phyloP scores from a whole-genome alignment of 1,140 invertebrate species.

The Ooceraea biroi region DNA sequence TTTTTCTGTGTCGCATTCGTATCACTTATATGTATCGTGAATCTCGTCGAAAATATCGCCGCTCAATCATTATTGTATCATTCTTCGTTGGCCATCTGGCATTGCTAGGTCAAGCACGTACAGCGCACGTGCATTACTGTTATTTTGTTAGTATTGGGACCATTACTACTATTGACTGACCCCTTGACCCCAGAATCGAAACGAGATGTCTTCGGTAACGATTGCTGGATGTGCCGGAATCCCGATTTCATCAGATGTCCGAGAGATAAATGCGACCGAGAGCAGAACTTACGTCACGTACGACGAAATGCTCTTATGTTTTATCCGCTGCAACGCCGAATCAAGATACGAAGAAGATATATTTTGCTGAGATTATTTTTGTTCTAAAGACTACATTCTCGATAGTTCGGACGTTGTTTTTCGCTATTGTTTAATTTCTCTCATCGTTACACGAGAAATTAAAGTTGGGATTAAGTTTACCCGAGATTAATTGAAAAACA shows the following conservation, averaged over 20 bases:
- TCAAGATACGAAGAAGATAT: too few relatives aligned
- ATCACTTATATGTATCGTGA: background rate
- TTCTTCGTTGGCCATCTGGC: background rate
- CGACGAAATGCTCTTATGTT: background rate
- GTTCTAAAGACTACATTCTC: too few relatives aligned
- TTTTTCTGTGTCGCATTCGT: background rate
- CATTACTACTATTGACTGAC: slow-evolving; percentile 35
- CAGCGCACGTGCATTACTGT: slow-evolving; percentile 23
- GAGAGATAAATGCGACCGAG: slow-evolving; percentile 2
- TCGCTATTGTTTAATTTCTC: background rate
- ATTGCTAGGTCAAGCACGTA: slow-evolving; percentile 18
- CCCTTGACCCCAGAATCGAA: background rate
- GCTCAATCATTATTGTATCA: background rate
- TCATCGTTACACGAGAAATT: background rate
- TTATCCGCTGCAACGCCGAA: background rate
- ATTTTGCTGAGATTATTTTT: slow-evolving; percentile 1
- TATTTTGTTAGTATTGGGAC: slow-evolving; percentile 26
- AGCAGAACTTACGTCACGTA: background rate
- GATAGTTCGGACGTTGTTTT: background rate
- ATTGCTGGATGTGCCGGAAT: background rate
- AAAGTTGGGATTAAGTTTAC: background rate
- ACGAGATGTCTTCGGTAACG: slow-evolving; percentile 22
- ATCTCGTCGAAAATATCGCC: too few relatives aligned
- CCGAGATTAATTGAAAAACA: background rate
- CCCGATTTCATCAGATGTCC: slow-evolving; percentile 4